A percentile compares a stretch with the other conserved stretches of the same genome.
Conservation (phyloP, 2,797 vertebrate species). For the Benthosema pterotum region DNA sequence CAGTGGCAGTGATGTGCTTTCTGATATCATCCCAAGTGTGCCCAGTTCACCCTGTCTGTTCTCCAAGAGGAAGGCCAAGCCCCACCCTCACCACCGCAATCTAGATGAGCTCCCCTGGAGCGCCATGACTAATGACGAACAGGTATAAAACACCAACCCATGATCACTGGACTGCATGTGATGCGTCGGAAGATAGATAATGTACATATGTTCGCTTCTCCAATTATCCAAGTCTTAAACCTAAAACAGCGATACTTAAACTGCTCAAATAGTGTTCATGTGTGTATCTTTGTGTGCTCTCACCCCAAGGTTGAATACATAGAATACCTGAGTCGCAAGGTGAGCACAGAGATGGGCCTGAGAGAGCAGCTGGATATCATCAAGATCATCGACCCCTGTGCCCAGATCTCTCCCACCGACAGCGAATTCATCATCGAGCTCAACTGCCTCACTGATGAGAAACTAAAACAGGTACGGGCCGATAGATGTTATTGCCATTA, state of each 20-base stretch:
- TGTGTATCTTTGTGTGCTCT: neutral
- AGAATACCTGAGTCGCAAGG: conserved; percentile 97
- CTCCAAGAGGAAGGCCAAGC: conserved; percentile 93
- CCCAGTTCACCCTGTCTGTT: conserved; percentile 95
- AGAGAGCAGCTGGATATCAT: conserved; percentile 99
- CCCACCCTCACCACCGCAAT: conserved; percentile 90
- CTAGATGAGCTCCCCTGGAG: conserved; percentile 98
- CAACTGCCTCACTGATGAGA: conserved; percentile 98
- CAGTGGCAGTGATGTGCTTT: conserved; percentile 96
- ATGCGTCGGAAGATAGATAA: no score
- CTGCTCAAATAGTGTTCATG: no score
- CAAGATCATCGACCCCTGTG: conserved; percentile 98
- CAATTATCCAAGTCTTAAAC: no score
- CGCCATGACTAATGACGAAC: conserved; percentile 98
- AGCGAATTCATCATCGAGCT: conserved; percentile 99
- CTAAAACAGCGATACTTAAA: no score
- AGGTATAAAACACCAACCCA: conserved; percentile 72
- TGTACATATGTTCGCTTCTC: no score
- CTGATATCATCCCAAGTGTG: conserved; percentile 97
- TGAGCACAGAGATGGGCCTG: conserved; percentile 99
- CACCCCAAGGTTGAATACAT: conserved; percentile 95
- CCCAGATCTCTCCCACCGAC: conserved; percentile 97
- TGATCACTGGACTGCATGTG: no score
- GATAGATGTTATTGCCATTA: neutral
- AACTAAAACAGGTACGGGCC: conserved; percentile 91